These are phyloP conservation scores for Heteromurus nitidus DNA, from an alignment of 2,888 invertebrate species.

Conservation along the genomic window DNA sequence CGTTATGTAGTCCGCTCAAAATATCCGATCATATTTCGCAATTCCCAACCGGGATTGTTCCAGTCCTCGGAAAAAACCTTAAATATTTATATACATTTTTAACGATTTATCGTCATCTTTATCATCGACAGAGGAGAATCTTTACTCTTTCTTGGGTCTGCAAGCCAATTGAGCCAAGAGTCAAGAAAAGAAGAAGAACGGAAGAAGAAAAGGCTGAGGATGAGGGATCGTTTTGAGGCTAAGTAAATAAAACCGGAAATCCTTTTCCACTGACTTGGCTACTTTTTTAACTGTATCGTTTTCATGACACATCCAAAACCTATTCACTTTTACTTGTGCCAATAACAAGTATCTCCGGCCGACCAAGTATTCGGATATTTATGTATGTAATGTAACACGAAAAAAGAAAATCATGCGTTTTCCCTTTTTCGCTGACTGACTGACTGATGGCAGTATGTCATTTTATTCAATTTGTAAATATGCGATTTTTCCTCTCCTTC, in stretches of 20 bases:
- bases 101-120: no score
- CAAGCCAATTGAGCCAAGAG: no score
- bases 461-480: conserved; percentile 46
- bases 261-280: conserved; percentile 56
- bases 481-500: conserved; percentile 19
- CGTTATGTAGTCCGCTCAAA: no score
- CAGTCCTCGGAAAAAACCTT: no score
- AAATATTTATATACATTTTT: no score
- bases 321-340: background rate
- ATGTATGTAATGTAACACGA: conserved; percentile 15
- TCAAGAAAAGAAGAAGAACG: conserved; percentile 2
- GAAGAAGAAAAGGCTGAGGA: background rate
- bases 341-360: conserved; percentile 20
- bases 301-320: background rate
- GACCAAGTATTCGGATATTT: conserved; percentile 25
- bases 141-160: no score
- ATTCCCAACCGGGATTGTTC: no score
- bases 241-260: conserved; percentile 61
- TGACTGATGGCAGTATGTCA: conserved; percentile 48
- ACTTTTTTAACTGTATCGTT: conserved; percentile 6
- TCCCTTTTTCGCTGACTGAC: conserved; percentile 44
- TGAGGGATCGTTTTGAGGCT: conserved; percentile 57
- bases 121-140: no score
- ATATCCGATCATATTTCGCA: no score
- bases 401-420: conserved; percentile 47